These are phyloP conservation scores for Montifringilla adamsi DNA, from an alignment of 2,113 vertebrate species.

Conservation along the genomic window DNA sequence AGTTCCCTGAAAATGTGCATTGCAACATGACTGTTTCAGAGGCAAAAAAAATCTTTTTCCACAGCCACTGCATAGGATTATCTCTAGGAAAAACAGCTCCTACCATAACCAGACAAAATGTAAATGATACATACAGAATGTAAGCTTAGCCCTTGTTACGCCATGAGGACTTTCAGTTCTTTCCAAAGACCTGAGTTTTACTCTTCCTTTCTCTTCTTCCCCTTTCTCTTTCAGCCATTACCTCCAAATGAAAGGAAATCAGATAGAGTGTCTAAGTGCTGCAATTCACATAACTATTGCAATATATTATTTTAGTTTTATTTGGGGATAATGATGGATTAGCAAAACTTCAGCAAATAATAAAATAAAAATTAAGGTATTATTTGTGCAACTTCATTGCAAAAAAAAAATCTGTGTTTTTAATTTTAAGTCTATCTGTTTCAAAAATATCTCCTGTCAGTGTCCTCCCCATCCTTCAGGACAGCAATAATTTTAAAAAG, in stretches of 20 bases:
- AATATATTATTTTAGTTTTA: not conserved
- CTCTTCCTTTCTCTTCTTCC: not conserved
- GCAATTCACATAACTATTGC: not conserved
- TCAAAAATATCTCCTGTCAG: not conserved
- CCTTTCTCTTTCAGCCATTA: not conserved
- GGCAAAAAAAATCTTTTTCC: not conserved
- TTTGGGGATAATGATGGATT: not conserved
- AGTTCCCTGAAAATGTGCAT: not conserved
- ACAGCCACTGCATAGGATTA: too few species aligned
- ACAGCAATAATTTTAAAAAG: not conserved
- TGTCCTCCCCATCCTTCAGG: not conserved
- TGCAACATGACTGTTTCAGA: not conserved
- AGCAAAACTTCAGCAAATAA: not conserved
- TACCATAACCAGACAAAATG: not conserved
- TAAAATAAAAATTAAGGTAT: not conserved
- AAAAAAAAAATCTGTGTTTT: not conserved
- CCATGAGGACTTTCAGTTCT: not conserved
- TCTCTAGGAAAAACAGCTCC: not conserved
- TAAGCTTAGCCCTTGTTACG: not conserved
- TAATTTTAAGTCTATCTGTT: not conserved
- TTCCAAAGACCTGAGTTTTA: not conserved
- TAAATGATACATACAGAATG: not conserved
- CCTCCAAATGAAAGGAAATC: not conserved
- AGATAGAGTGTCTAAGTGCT: not conserved
- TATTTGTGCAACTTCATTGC: not conserved